These are phyloP conservation scores for Brachionus angularis DNA, from an alignment of 1,140 invertebrate genomes.

Conservation along the genomic window DNA sequence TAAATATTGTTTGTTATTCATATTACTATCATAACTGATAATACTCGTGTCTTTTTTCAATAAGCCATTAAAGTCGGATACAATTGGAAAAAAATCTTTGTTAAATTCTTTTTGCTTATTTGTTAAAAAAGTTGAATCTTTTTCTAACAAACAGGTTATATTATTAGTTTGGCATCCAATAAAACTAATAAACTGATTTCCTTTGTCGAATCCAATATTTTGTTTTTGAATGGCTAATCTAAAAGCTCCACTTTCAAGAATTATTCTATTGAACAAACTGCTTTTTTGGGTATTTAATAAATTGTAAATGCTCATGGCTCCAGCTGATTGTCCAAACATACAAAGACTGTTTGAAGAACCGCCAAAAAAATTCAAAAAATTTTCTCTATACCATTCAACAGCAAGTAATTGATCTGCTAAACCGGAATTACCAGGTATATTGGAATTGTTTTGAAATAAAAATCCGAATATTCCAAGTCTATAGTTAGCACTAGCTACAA, in stretches of 20 bases:
- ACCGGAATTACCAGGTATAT: slow-evolving; percentile 84
- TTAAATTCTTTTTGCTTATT: too few relatives aligned
- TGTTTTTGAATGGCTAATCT: too few relatives aligned
- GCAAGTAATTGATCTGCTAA: slow-evolving; percentile 90
- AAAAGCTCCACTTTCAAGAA: not conserved
- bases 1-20: too few relatives aligned
- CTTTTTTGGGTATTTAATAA: not conserved
- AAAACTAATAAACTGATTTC: too few relatives aligned
- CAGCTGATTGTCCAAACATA: slow-evolving; percentile 74
- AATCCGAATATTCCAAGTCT: slow-evolving; percentile 81
- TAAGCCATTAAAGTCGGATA: too few relatives aligned
- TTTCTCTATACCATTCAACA: slow-evolving; percentile 70
- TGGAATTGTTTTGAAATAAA: slow-evolving; percentile 72
- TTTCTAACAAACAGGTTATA: too few relatives aligned
- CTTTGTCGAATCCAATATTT: too few relatives aligned
- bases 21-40: too few relatives aligned
- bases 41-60: too few relatives aligned
- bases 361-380: slow-evolving; percentile 79
- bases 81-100: too few relatives aligned
- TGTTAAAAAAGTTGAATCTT: too few relatives aligned
- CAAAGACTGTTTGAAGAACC: slow-evolving; percentile 90
- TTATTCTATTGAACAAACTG: not conserved
- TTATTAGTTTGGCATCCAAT: too few relatives aligned
- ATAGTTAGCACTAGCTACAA: slow-evolving; percentile 88
- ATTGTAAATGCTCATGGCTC: not conserved